Base-by-base conservation (phyloP, 1,140 invertebrate genomes). In the Drosophila ficusphila region DNA sequence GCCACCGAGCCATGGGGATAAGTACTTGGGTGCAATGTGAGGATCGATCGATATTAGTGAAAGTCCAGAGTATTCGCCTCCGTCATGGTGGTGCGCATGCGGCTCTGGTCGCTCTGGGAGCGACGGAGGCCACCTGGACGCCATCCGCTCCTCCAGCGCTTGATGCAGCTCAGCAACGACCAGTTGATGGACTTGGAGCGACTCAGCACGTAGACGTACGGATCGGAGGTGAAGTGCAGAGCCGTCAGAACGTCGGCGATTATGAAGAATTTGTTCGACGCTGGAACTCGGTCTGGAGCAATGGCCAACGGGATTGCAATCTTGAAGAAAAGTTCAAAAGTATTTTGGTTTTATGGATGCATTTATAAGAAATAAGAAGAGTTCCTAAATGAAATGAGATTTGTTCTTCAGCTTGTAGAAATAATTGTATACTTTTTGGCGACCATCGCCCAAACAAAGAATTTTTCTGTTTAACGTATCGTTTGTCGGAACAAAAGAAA, bases 191-290 rank as follows among this genome's bases (percentile, higher is more conserved):
- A 68, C 69, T 93, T 91, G 49, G 93, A 92, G 46, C 95, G 92
- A 70, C 95, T 92, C 12, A 97, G 91, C 11, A 97, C 96, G 89
- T 97, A 97, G 41, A 97, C 94, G 64, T 95, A 95, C 1, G 96
- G 96, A 91, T 97, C 95, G 38, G 97, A 92, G 12, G 95, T 94
- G 82, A 97, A 97, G 88, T 97, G 96, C 19, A 97, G 78, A n/a
- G 95, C 94, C 90, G 97, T 94, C 36, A 96, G 91, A 5, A 96
- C 92, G 86, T 97, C 96, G 2, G 96, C 95, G 3, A 95, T 88
- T 1, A 83, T 18, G 16, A 91, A 91, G 57, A 91, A 91, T 4
- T 31, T 18, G 67, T 91, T 88, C 31, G 60, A 46, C 8, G 72
- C 53, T 14, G 61, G 61, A 41, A 91, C 68, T 9, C 75, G 90